Conservation (phyloP, 2,113 vertebrate genomes). For the Centropristis striata region DNA sequence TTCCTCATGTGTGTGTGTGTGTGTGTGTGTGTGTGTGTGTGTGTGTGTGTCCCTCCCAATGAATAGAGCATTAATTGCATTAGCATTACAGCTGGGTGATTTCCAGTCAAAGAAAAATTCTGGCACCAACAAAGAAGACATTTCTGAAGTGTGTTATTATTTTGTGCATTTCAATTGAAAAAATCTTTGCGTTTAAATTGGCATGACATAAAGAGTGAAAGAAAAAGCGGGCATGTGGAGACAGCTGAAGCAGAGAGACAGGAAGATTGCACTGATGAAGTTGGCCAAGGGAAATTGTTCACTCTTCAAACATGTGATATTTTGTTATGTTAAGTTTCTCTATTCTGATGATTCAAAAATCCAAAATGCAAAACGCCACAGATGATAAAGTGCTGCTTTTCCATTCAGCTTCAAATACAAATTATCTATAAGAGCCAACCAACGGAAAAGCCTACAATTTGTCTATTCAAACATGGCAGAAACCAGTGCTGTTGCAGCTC, state of each 20-base stretch:
- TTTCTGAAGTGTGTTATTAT: slow-evolving; percentile 71
- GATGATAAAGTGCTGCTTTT: slow-evolving; percentile 27
- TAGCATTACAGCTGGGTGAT: slow-evolving; percentile 79
- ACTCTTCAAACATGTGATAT: slow-evolving; percentile 29
- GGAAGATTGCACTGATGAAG: slow-evolving; percentile 48
- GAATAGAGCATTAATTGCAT: slow-evolving; percentile 82
- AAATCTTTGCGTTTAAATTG: slow-evolving; percentile 30
- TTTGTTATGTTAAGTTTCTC: not conserved
- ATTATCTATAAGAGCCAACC: not conserved
- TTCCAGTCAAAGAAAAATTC: slow-evolving; percentile 66
- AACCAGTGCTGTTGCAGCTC: not conserved
- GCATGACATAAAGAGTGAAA: slow-evolving; percentile 43
- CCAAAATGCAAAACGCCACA: slow-evolving; percentile 33
- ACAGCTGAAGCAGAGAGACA: slow-evolving; percentile 42
- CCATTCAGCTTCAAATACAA: slow-evolving; percentile 25
- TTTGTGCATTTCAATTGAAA: slow-evolving; percentile 59
- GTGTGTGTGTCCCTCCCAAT: slow-evolving; percentile 28
- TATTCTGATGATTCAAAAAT: slow-evolving; percentile 20
- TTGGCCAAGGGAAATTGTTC: slow-evolving; percentile 28
- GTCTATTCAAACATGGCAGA: slow-evolving; percentile 20
- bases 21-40: not conserved
- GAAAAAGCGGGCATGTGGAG: slow-evolving; percentile 8
- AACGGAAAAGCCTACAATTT: slow-evolving; percentile 19
- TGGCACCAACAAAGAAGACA: slow-evolving; percentile 53
- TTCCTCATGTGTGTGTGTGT: slow-evolving; percentile 11